These are phyloP conservation scores for Myotis vivesi DNA, from an alignment of 2,797 vertebrate genomes.

Conservation along the genomic window DNA sequence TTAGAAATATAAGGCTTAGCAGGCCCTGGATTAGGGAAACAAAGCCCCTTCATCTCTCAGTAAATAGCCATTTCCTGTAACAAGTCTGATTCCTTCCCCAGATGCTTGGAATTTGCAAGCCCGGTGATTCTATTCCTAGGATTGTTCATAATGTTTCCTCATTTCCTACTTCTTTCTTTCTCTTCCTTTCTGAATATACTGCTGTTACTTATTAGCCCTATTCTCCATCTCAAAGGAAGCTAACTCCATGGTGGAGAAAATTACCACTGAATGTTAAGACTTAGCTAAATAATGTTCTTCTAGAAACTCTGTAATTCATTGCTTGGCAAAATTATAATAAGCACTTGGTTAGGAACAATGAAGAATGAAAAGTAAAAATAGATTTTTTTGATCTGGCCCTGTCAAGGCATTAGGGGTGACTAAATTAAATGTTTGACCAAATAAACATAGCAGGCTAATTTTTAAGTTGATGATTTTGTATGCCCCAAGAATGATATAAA, in stretches of 20 bases:
- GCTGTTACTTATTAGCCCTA: constrained; percentile 39
- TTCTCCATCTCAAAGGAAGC: constrained; percentile 4
- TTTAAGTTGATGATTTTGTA: too few relatives aligned
- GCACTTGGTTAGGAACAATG: neutral
- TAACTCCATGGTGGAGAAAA: constrained; percentile 19
- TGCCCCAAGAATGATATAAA: too few relatives aligned
- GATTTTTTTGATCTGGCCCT: too few relatives aligned
- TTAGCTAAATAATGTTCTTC: neutral
- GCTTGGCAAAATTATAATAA: neutral
- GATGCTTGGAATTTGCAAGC: constrained; percentile 77
- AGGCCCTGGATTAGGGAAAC: constrained; percentile 48
- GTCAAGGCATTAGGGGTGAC: too few relatives aligned
- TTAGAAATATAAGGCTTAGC: constrained; percentile 7
- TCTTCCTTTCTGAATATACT: constrained; percentile 33
- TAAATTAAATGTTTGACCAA: too few relatives aligned
- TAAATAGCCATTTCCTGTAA: constrained; percentile 67
- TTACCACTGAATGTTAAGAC: neutral
- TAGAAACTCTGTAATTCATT: neutral
- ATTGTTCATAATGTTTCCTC: constrained; percentile 66
- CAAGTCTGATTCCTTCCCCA: constrained; percentile 57
- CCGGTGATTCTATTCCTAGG: constrained; percentile 81
- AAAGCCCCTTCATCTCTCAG: constrained; percentile 47
- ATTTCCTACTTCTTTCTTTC: constrained; percentile 60
- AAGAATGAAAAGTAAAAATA: neutral
- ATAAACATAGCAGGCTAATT: too few relatives aligned